These are phyloP conservation scores for Isoperla grammatica DNA, from an alignment of 2,888 invertebrate species.

Conservation along the genomic window DNA sequence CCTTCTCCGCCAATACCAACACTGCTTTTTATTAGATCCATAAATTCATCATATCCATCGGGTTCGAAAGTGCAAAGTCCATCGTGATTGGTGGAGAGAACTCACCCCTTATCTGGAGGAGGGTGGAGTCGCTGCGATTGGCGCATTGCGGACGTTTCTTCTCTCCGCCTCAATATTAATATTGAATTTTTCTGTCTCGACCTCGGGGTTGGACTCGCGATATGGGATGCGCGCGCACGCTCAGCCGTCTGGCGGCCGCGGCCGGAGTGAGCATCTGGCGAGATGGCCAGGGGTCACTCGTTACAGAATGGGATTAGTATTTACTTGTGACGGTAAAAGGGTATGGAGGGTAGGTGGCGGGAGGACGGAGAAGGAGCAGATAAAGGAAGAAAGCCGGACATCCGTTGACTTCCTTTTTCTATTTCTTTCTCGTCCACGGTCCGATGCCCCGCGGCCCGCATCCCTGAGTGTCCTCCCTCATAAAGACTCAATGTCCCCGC, in stretches of 20 bases:
- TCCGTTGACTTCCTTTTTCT: constrained; percentile 19
- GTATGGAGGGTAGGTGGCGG: constrained; percentile 1
- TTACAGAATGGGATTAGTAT: constrained; percentile 26
- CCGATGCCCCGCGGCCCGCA: constrained; percentile 5
- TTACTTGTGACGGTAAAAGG: constrained; percentile 17
- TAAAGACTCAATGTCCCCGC: constrained; percentile 23
- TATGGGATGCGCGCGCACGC: constrained; percentile 26
- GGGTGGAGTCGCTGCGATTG: constrained; percentile 44
- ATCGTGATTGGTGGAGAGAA: constrained; percentile 30
- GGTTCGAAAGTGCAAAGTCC: constrained; percentile 27
- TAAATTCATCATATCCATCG: constrained; percentile 68
- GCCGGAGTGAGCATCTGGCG: constrained; percentile 8
- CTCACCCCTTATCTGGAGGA: constrained; percentile 19
- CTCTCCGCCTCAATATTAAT: constrained; percentile 71
- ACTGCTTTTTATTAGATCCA: constrained; percentile 72
- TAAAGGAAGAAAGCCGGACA: constrained; percentile 17
- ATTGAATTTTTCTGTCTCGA: constrained; percentile 69
- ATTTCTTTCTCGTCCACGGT: constrained; percentile 14
- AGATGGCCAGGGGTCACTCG: constrained; percentile 23
- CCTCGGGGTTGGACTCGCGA: constrained; percentile 45
- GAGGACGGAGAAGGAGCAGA: constrained; percentile 2
- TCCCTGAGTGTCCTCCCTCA: constrained; percentile 23
- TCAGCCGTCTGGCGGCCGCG: constrained; percentile 10
- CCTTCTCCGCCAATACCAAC: constrained; percentile 57
- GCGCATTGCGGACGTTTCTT: constrained; percentile 50